Conservation (phyloP, 2,888 invertebrate genomes). For the Drosophila phalerata region DNA sequence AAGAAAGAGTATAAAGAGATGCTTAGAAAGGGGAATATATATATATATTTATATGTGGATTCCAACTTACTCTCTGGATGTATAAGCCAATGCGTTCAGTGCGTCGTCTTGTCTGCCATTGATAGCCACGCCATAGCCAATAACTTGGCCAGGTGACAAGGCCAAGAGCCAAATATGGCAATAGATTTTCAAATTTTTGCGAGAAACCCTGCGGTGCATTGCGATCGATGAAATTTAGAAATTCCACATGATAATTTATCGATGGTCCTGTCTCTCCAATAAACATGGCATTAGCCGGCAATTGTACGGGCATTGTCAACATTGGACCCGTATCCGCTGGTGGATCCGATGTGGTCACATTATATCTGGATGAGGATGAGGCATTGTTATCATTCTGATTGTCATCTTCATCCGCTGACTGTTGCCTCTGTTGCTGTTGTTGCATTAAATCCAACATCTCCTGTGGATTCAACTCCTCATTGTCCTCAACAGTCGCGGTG, state of each 20-base stretch:
- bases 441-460: constrained; percentile 45
- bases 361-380: not conserved
- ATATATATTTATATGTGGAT: not conserved
- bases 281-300: not conserved
- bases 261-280: constrained; percentile 10
- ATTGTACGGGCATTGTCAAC: not conserved
- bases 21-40: not conserved
- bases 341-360: constrained; percentile 30
- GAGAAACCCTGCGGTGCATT: constrained; percentile 67
- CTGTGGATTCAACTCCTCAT: constrained; percentile 12
- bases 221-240: constrained; percentile 61
- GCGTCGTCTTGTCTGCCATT: constrained; percentile 62
- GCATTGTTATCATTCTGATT: not conserved
- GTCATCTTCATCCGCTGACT: not conserved
- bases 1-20: not conserved
- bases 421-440: constrained; percentile 20
- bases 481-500: not conserved
- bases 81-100: constrained; percentile 56
- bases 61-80: constrained; percentile 62
- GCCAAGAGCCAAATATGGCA: constrained; percentile 65
- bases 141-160: constrained; percentile 73
- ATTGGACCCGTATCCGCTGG: not conserved
- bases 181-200: constrained; percentile 52
- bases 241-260: constrained; percentile 55
- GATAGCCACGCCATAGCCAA: constrained; percentile 70